Evolutionary conservation across 2,797 vertebrate species (phyloP), one percentile per base, ranked within the genome.

Genomic region (Remorina albescens): DNA sequence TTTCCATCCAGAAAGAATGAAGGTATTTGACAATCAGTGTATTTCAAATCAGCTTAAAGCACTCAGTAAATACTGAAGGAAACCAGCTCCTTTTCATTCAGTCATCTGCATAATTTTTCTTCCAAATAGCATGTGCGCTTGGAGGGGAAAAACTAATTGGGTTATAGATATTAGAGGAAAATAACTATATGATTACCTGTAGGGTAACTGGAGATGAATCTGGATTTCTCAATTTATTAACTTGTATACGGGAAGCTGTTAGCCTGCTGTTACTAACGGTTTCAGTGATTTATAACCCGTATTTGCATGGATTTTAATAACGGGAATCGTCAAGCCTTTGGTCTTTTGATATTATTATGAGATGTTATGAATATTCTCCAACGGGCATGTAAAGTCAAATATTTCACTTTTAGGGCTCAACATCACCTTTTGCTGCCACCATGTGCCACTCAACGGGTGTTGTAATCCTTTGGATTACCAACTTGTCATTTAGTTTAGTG

Each of bases 91-190:
- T n/a, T n/a, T n/a, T n/a, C n/a, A n/a, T n/a, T n/a, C n/a, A n/a
- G n/a, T n/a, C n/a, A n/a, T n/a, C n/a, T n/a, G 46, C 15, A 0
- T 81, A 72, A 83, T 81, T 16, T 47, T 53, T 70, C 66, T 71
- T 76, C 23, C 77, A 78, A 85, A 82, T 78, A 46, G 62, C 57
- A 71, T 23, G 58, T 72, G 51, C 57, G 71, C 62, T 84, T 66
- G 56, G 12, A 66, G 58, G 62, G n/a, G 47, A 49, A 69, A 74
- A 67, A 50, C 65, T 74, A 71, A 84, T 76, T 85, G 66, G 60
- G n/a, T 76, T 81, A 76, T 80, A 23, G n/a, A 79, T 82, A 84
- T 76, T 59, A 73, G 66, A 67, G 74, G 60, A 42, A 67, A 53
- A 39, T 66, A 80, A 62, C 28, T 23, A 41, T 58, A 42, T 69